Evolutionary conservation across 2,113 vertebrate species (phyloP), one percentile per base, ranked within the genome.

Genomic region (Gnathonemus longibarbis): DNA sequence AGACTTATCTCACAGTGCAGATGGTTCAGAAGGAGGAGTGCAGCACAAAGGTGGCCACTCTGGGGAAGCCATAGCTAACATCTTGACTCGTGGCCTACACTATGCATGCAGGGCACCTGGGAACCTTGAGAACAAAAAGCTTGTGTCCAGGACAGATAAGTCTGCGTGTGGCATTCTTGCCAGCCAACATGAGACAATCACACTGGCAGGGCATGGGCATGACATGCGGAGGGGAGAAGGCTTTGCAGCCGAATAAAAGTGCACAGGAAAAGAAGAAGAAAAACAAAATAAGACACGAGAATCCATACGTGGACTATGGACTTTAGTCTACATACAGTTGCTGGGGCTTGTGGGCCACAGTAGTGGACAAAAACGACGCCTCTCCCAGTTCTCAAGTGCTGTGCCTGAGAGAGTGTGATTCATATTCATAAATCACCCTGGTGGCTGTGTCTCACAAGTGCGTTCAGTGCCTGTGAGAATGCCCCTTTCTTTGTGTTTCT

Each of bases 391-490:
- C 84, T 87, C 49, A 31, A 35, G 46, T 31, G 17, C n/a, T 48
- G 45, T 4, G n/a, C 48, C 39, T 49, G 17, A 87, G 48, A 87
- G 89, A 92, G 90, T 89, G 21, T 88, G 74, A 80, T 89, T 74
- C 89, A 86, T 93, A 89, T 94, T 92, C 92, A 94, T 95, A 93
- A 94, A 94, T 95, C 94, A 93, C 89, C 92, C 92, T 89, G 83
- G 45, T 3, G 45, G 6, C 89, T 46, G 7, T 19, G 35, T 8
- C 35, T 2, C 74, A 74, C 66, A 77, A 84, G 83, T 48, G 24
- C 5, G 7, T 50, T 56, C 85, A 17, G 9, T 49, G 50, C 31
- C 85, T 53, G n/a, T 49, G 48, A 86, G 84, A 86, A 53, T 6
- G 7, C 15, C 35, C 50, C 56, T 88, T 52, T 58, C 87, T 88